Evolutionary conservation across 1,140 invertebrate species (phyloP).

Genomic region (Batillaria attramentaria): DNA sequence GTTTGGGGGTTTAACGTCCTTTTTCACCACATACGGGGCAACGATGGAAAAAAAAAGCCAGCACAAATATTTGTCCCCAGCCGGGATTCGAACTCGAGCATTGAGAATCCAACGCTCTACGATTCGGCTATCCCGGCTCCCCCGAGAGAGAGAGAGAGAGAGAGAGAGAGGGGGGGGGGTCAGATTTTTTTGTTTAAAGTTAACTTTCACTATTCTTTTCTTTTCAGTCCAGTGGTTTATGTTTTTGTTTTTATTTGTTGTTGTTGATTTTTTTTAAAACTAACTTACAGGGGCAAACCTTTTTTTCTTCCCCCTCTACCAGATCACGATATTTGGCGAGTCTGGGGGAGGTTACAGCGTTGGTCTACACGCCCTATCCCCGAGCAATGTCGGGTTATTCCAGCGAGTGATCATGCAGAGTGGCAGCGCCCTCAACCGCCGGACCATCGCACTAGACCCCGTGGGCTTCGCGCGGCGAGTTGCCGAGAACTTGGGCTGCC

Average conservation of each 20-base stretch:
- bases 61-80: not conserved
- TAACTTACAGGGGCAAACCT: not conserved
- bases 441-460: constrained; percentile 26
- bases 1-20: not conserved
- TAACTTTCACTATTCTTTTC: constrained; percentile 92
- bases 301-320: not conserved
- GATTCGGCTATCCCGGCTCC: too few species aligned
- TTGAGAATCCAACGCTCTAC: not conserved
- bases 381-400: constrained; percentile 37
- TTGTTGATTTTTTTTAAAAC: not conserved
- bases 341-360: constrained; percentile 46
- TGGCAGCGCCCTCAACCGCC: constrained; percentile 27
- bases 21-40: not conserved
- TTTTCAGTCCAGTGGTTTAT: constrained; percentile 90
- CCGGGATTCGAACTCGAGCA: not conserved
- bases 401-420: constrained; percentile 46
- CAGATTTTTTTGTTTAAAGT: constrained; percentile 89
- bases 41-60: not conserved
- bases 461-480: constrained; percentile 25
- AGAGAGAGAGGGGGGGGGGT: constrained; percentile 84
- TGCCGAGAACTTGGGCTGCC: constrained; percentile 22
- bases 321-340: constrained; percentile 60
- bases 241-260: constrained; percentile 78
- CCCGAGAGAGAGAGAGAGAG: constrained; percentile 92
- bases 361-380: constrained; percentile 24